These are phyloP conservation scores for Acyrthosiphon pisum DNA, from an alignment of 1,140 invertebrate genomes.

Conservation along the genomic window DNA sequence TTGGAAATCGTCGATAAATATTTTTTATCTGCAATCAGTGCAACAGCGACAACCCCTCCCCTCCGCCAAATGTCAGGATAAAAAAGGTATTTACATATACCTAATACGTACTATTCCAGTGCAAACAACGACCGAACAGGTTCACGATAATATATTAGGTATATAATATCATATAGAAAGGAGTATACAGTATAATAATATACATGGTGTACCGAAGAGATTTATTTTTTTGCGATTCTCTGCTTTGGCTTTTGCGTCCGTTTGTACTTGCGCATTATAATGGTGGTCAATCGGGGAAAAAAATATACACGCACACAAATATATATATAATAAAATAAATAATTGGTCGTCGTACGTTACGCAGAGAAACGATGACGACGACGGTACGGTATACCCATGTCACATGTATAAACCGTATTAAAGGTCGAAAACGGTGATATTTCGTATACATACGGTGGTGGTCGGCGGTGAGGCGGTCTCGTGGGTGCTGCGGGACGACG, in stretches of 20 bases:
- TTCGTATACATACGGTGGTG: neutral
- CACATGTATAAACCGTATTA: neutral
- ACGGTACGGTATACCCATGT: slow-evolving; percentile 29
- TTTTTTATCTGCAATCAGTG: neutral
- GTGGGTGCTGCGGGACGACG: neutral
- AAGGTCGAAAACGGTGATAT: slow-evolving; percentile 8
- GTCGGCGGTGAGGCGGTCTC: neutral
- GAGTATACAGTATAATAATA: too few species aligned
- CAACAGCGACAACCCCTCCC: too few species aligned
- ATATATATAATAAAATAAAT: slow-evolving; percentile 1
- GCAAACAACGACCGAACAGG: too few species aligned
- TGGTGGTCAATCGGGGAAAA: neutral
- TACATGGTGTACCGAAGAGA: neutral
- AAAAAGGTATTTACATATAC: neutral
- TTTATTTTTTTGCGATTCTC: neutral
- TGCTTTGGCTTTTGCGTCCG: neutral
- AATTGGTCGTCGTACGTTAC: neutral
- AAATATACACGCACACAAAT: neutral
- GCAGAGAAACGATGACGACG: neutral
- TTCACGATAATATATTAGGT: neutral
- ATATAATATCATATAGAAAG: too few species aligned
- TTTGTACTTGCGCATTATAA: neutral
- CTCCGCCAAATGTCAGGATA: neutral
- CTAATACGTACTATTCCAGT: neutral
- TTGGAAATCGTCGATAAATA: neutral